Conservation (phyloP, 2,888 invertebrate species). For the Pachydiplax longipennis region DNA sequence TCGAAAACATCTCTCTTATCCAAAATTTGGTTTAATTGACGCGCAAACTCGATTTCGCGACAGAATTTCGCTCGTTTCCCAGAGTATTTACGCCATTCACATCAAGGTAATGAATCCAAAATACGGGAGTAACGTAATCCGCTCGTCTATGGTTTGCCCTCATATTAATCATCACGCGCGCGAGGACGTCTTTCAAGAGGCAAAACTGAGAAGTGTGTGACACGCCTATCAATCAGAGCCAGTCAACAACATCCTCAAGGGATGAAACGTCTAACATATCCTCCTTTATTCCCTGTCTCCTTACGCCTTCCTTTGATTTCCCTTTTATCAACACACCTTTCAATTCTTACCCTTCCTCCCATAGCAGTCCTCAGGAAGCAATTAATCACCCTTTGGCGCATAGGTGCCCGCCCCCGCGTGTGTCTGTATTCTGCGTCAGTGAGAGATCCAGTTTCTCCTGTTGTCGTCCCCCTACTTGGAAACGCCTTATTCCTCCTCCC, state of each 20-base stretch:
- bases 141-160: background rate
- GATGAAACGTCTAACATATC: background rate
- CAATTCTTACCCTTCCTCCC: background rate
- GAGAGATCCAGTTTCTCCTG: conserved; percentile 4
- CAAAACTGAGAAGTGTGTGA: background rate
- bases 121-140: too few relatives aligned
- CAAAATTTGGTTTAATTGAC: too few relatives aligned
- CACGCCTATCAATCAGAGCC: background rate
- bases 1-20: too few relatives aligned
- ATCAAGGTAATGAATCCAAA: too few relatives aligned
- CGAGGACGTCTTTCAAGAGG: background rate
- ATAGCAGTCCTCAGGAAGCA: background rate
- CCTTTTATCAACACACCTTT: background rate
- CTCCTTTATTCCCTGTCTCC: background rate
- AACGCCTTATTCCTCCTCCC: background rate
- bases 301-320: background rate
- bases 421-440: conserved; percentile 16
- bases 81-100: too few relatives aligned
- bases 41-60: too few relatives aligned
- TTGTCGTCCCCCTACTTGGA: background rate
- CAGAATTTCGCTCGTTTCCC: too few relatives aligned
- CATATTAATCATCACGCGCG: background rate
- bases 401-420: conserved; percentile 7
- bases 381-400: conserved; percentile 39
- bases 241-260: background rate